Percentiles rank a stretch among this genome's conserved stretches.
Evolutionary conservation across 2,113 vertebrate species (phyloP).

Genomic region (Hipposideros armiger): DNA sequence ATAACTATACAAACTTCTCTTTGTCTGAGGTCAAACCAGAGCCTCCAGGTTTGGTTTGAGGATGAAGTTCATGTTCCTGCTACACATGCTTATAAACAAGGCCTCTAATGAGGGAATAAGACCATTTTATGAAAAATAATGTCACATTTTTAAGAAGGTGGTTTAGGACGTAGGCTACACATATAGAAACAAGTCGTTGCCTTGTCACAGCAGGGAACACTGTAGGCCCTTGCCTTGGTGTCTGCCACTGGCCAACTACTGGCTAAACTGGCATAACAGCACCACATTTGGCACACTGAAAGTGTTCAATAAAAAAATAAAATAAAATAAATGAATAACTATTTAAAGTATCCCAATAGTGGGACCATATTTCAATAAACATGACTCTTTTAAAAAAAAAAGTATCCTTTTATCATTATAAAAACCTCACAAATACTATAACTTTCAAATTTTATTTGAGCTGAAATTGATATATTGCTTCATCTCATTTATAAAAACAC

Average conservation of each 20-base stretch:
- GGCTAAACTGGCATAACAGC: fast-evolving
- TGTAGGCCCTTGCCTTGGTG: fast-evolving
- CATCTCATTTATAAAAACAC: not conserved
- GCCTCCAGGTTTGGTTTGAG: too few relatives aligned
- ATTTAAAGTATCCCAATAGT: not conserved
- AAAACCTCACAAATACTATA: not conserved
- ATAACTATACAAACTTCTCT: conserved; percentile 32
- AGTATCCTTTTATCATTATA: not conserved
- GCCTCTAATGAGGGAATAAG: not conserved
- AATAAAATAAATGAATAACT: not conserved
- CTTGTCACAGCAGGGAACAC: not conserved
- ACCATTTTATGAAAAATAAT: not conserved
- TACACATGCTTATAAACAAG: not conserved
- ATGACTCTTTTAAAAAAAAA: not conserved
- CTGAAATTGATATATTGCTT: not conserved
- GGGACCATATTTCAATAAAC: not conserved
- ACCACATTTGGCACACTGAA: not conserved
- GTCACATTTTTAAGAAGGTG: not conserved
- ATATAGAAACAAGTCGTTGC: not conserved
- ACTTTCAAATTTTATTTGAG: conserved; percentile 52
- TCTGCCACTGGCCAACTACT: not conserved
- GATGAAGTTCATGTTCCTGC: not conserved
- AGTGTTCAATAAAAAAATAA: not conserved
- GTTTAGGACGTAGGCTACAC: not conserved
- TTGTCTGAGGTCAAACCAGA: not conserved